A percentile compares a stretch with the other conserved stretches of the same genome.
Evolutionary conservation across 2,888 invertebrate genomes (phyloP).

Genomic region (Callyntrura sp.): DNA sequence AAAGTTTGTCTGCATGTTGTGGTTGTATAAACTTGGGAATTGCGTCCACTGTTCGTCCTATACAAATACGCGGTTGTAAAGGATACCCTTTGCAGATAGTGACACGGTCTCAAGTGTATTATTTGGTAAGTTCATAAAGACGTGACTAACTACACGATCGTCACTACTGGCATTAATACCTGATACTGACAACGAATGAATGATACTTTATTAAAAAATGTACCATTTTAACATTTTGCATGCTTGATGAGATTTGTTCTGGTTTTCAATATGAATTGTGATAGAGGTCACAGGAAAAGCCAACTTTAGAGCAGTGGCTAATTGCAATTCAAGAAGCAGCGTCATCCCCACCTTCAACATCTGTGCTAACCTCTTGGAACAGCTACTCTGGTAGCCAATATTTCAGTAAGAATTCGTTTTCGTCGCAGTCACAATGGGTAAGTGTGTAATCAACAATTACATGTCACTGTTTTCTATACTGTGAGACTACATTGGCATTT

Average conservation of each 20-base stretch:
- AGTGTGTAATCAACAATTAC: no score
- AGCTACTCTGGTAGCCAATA: conserved; percentile 80
- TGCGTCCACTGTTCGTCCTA: conserved; percentile 82
- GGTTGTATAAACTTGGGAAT: conserved; percentile 86
- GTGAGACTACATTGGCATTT: no score
- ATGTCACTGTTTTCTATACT: no score
- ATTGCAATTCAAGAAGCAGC: conserved; percentile 86
- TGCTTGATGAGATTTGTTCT: no score
- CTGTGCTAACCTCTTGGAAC: conserved; percentile 76
- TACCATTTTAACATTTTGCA: no score
- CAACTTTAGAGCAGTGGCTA: conserved; percentile 87
- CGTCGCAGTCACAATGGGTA: conserved; percentile 83
- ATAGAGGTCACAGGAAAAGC: conserved; percentile 86
- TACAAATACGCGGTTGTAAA: conserved; percentile 81
- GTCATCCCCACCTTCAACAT: conserved; percentile 78
- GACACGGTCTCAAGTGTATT: conserved; percentile 83
- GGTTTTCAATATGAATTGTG: no score
- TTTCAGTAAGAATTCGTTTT: conserved; percentile 78
- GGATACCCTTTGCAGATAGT: conserved; percentile 83
- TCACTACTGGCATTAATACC: no score
- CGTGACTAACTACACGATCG: no score
- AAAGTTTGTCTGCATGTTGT: conserved; percentile 86
- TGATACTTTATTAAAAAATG: no score
- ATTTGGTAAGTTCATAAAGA: conserved; percentile 83
- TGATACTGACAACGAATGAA: no score